Base-by-base conservation (phyloP, 1,140 invertebrate species). In the Philopotamus ludificatus region DNA sequence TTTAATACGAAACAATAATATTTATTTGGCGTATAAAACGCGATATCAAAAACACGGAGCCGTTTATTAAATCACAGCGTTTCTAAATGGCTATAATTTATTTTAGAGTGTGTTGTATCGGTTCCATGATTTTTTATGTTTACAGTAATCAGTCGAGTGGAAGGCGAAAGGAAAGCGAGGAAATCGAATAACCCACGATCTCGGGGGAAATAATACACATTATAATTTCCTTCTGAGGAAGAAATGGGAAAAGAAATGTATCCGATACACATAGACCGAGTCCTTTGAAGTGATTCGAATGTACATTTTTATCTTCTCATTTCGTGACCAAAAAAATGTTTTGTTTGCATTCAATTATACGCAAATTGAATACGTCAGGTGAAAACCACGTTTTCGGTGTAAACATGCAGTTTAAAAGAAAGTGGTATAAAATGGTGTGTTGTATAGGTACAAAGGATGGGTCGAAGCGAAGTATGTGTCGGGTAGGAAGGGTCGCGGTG, bases 291-390 rank as follows among this genome's bases (percentile, higher is more conserved):
- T 53, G 50, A 63, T 42, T 42, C 50, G 12, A 60, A 60, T 60
- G 58, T 39, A 53, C 39, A 44, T 55, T 51, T 63, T 55, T 64
- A 45, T 64, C 44, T 26, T 26, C 26, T 57, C 18, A 25, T 41
- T 12, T 22, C 20, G 28, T 25, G 9, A 45, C 22, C 12, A 22
- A 54, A 22, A n/a, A 49, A 57, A 57, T 45, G 51, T 47, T 18
- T 64, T 54, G 42, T 64, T 64, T 64, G 22, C 47, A 57, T 64
- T 64, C 62, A 64, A 64, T 64, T 64, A 64, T 64, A 41, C 57
- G 26, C 28, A 64, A 64, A 64, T 55, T 55, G 51, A 55, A 55
- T 55, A 55, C 20, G 51, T 55, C 51, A 2, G 23, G 4, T 54
- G 51, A 54, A 54, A 54, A 28, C n/a, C 20, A 26, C 18, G 26